Percentiles rank a stretch among this genome's conserved stretches.
phyloP scores from a whole-genome alignment of 2,888 invertebrate species.

The Heliconius hortense region DNA sequence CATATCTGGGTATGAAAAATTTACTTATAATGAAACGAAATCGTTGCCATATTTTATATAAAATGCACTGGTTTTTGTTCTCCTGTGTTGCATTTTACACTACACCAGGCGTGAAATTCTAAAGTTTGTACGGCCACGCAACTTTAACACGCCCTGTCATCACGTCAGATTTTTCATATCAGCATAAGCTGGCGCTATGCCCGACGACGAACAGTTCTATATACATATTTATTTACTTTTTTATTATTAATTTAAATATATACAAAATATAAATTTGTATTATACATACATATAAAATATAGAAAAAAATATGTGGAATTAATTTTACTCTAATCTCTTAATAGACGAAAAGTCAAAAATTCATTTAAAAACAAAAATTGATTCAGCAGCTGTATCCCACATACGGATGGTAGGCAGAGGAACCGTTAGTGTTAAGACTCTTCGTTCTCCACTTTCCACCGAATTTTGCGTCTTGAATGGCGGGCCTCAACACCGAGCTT shows the following conservation, averaged over 20 bases:
- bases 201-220: neutral
- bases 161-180: constrained; percentile 19
- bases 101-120: neutral
- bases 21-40: neutral
- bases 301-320: too few species aligned
- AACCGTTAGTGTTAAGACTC: too few species aligned
- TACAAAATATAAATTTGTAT: neutral
- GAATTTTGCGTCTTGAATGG: too few species aligned
- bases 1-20: neutral
- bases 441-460: neutral
- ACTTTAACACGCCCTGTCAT: constrained; percentile 14
- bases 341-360: too few species aligned
- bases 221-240: neutral
- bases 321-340: too few species aligned
- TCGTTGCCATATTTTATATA: neutral
- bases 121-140: constrained; percentile 4
- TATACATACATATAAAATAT: too few species aligned
- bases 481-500: too few species aligned
- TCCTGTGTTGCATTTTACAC: neutral
- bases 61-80: neutral
- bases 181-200: constrained; percentile 17
- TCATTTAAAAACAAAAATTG: too few species aligned
- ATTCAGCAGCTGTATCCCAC: too few species aligned
- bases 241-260: neutral
- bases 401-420: too few species aligned